Evolutionary conservation across 1,140 invertebrate species (phyloP), one percentile per base, ranked within the genome.

Genomic region (Microplitis mediator): DNA sequence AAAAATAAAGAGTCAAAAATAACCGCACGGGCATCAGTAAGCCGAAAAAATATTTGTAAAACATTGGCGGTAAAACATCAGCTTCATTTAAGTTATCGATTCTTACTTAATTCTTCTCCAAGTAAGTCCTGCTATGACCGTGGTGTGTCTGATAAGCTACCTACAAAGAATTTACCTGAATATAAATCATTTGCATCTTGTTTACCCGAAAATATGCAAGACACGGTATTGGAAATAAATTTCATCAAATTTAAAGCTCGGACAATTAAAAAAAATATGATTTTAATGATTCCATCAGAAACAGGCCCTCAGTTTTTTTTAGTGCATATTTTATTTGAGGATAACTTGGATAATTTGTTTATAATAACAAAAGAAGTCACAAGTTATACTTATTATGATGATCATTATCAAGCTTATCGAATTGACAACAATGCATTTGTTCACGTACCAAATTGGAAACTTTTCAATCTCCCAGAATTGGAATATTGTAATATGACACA

Each of bases 1-100:
- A 69, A 69, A 69, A 56, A 69, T 69, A 23, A 39, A 31, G 67
- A 69, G 4, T 58, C 23, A 4, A 69, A 69, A 58, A 58, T 60
- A 4, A 36, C 6, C 3, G 16, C 67, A 16, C 54, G 35, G 6
- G 67, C 36, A 35, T 9, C 67, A 9, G 14, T 56, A 3, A 69
- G 14, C 58, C 67, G 67, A 1, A 35, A 52, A 32, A 69, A 69
- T 36, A 34, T 60, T 6, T 34, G 4, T 34, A 56, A 35, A 39
- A 69, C 67, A 36, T 3, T 69, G 2, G 50, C 67, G 31, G 34
- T 69, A 0, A 69, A 69, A 58, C 35, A 39, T 11, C 67, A 69
- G 58, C 58, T 69, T 32, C n/a, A 14, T 14, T n/a, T 69, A 13
- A 69, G 14, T 35, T 36, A 60, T 14, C 14, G 67, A 56, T 34